Evolutionary conservation across 2,797 vertebrate species (phyloP), one percentile per base, ranked within the genome.

Genomic region (Pipistrellus nathusii): DNA sequence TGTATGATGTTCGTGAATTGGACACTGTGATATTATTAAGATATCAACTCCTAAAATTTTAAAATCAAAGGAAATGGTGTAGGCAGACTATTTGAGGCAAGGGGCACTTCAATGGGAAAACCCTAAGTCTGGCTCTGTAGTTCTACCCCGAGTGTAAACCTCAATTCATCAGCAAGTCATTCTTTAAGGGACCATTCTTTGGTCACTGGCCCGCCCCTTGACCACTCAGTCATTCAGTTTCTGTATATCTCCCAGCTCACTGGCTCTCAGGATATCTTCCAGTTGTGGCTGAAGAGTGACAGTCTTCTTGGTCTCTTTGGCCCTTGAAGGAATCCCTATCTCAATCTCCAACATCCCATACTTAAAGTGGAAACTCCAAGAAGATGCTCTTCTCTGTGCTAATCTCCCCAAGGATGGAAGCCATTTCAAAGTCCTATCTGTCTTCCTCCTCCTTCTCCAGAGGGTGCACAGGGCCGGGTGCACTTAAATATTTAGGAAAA

Each of bases 241-340:
- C 53, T n/a, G 20, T 18, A 14, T 3, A 15, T 30, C 38, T 90
- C 46, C 73, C 41, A 71, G 77, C n/a, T 85, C 17, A 32, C 23
- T 44, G 72, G 38, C 51, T 69, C 38, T 86, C 27, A 72, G 51
- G 32, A 59, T 32, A 48, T 66, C 73, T 55, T 86, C 46, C 14
- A 13, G 0, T 12, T 32, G 18, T 76, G 53, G n/a, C 14, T 66
- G 51, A 53, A 18, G 18, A 53, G 51, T 14, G 59, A 51, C 8
- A 87, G 30, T 85, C 41, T 55, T 53, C 32, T 82, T 73, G 76
- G 12, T 55, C 66, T 96, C 84, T 64, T 48, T 90, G 35, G 59
- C 59, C 9, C 57, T 53, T 38, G 38, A 81, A 30, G 64, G 30
- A 85, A 73, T 78, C 69, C 35, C 48, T 68, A 57, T 80, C 32